Evolutionary conservation across 2,797 vertebrate species (phyloP).

Genomic region (Sternotherus odoratus): DNA sequence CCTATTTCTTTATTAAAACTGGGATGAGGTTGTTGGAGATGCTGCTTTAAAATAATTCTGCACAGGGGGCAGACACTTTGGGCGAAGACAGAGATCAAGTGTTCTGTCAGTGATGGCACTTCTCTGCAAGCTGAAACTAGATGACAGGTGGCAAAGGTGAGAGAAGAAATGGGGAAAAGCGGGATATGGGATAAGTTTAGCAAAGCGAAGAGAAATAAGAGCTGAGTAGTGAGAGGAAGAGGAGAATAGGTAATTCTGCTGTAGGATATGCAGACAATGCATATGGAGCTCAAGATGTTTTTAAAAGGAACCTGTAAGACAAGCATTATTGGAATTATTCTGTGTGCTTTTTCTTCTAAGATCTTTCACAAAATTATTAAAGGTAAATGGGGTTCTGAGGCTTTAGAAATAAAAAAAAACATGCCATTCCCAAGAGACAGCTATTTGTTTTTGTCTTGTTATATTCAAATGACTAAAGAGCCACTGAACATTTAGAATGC

Average conservation of each 20-base stretch:
- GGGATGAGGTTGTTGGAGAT: neutral
- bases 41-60: neutral
- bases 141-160: neutral
- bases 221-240: neutral
- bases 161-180: neutral
- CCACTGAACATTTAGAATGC: neutral
- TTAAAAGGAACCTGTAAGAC: neutral
- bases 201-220: neutral
- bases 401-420: neutral
- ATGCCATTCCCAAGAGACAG: neutral
- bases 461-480: neutral
- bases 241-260: neutral
- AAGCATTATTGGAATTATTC: rapidly evolving
- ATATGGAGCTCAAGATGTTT: neutral
- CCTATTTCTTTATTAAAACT: neutral
- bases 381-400: neutral
- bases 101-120: neutral
- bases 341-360: too few species aligned
- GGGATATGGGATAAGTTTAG: neutral
- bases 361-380: neutral
- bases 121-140: neutral
- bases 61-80: neutral
- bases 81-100: neutral
- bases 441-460: neutral
- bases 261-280: neutral